phyloP scores from a whole-genome alignment of 1,140 invertebrate species.

The Drosophila ogumai region DNA sequence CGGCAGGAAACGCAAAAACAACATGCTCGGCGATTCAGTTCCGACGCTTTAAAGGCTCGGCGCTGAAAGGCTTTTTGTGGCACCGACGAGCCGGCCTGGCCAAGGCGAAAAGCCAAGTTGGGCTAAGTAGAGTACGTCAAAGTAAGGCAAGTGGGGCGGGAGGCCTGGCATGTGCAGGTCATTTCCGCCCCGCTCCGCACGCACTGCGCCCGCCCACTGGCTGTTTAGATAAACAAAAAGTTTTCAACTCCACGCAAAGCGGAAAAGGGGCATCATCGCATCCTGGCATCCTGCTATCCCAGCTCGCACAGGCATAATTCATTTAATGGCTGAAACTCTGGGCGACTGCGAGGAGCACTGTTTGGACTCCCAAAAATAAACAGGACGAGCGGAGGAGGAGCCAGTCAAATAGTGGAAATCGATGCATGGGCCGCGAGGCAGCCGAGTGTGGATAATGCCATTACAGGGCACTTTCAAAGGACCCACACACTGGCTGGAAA shows the following conservation, averaged over 20 bases:
- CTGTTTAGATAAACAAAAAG: conserved; percentile 62
- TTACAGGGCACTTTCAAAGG: conserved; percentile 61
- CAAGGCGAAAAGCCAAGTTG: conserved; percentile 2
- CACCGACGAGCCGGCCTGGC: no score
- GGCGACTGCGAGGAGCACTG: conserved; percentile 31
- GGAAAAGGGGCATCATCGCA: no score
- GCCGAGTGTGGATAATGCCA: conserved; percentile 72
- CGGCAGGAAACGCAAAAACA: conserved; percentile 49
- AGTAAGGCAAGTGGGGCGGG: conserved; percentile 43
- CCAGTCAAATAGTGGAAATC: conserved; percentile 59
- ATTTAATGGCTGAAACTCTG: conserved; percentile 64
- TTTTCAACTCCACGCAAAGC: conserved; percentile 26
- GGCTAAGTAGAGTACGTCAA: conserved; percentile 35
- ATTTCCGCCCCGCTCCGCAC: conserved; percentile 18
- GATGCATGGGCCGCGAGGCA: conserved; percentile 54
- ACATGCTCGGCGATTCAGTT: conserved; percentile 57
- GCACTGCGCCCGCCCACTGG: conserved; percentile 39
- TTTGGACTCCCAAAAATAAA: conserved; percentile 51
- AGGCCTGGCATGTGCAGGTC: conserved; percentile 6
- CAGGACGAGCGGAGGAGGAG: conserved; percentile 10
- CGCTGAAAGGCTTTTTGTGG: conserved; percentile 51
- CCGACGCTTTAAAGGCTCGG: conserved; percentile 42
- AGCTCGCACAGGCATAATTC: conserved; percentile 48
- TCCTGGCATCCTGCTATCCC: not conserved
- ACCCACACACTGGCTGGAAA: conserved; percentile 9